These are phyloP conservation scores for Limnothrissa miodon DNA, from an alignment of 2,113 vertebrate species.

Conservation along the genomic window DNA sequence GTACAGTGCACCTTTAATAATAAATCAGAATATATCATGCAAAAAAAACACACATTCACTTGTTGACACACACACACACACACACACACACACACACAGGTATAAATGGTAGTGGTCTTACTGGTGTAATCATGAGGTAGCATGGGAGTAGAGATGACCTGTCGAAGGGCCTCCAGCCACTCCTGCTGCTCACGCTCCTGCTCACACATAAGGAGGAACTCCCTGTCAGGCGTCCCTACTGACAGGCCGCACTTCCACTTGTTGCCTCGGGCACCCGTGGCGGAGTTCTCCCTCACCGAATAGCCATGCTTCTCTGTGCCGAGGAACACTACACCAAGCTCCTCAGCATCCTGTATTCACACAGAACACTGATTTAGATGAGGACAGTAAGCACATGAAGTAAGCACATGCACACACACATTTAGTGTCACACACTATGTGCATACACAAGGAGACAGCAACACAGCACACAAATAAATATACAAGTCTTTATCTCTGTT, in stretches of 20 bases:
- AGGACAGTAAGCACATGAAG: no score
- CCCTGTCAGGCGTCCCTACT: constrained; percentile 75
- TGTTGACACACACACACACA: not conserved
- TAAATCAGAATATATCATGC: not conserved
- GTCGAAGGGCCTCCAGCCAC: constrained; percentile 79
- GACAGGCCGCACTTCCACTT: constrained; percentile 79
- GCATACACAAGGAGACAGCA: no score
- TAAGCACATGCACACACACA: no score
- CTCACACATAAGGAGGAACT: constrained; percentile 86
- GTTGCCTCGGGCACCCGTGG: constrained; percentile 70
- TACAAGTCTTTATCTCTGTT: no score
- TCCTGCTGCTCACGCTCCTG: constrained; percentile 80
- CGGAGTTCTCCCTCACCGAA: constrained; percentile 69
- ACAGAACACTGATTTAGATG: not conserved
- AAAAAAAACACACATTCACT: not conserved
- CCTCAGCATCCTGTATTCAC: constrained; percentile 79
- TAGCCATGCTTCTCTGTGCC: constrained; percentile 80
- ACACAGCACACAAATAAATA: no score
- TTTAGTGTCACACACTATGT: no score
- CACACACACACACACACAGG: not conserved
- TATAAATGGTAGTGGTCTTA: not conserved
- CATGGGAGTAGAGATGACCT: constrained; percentile 75
- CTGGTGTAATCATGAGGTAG: constrained; percentile 66
- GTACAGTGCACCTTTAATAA: no score
- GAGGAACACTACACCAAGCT: constrained; percentile 82